Percentiles rank a stretch among this genome's conserved stretches.
Conservation (phyloP, 2,888 invertebrate species). For the Aproaerema taeniolella region DNA sequence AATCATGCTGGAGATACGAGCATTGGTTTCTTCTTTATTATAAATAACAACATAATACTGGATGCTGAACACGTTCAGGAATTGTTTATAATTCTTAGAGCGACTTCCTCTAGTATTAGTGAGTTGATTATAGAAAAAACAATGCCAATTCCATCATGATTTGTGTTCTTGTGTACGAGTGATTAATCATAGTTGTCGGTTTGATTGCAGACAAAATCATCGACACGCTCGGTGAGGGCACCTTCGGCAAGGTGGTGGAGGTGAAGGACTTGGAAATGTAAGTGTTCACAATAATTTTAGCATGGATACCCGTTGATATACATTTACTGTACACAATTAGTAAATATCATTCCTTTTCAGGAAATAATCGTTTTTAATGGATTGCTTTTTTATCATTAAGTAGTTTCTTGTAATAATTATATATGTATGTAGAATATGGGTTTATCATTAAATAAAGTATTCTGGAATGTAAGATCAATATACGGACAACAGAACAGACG, state of each 20-base stretch:
- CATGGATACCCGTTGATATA: no score
- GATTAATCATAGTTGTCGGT: conserved; percentile 63
- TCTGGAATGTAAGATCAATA: no score
- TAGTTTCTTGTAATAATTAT: no score
- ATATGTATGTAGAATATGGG: no score
- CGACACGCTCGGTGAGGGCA: conserved; percentile 99
- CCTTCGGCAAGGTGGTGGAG: conserved; percentile 99
- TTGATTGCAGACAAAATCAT: conserved; percentile 97
- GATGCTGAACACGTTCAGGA: no score
- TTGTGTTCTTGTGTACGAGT: conserved; percentile 40
- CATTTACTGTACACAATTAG: no score
- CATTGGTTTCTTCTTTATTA: conserved; percentile 24
- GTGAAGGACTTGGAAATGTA: conserved; percentile 97
- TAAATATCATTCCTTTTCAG: no score
- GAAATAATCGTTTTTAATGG: no score
- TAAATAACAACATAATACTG: no score
- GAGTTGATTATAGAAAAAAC: conserved; percentile 27
- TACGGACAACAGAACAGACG: no score
- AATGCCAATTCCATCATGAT: conserved; percentile 56
- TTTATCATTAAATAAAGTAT: no score
- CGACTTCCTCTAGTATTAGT: conserved; percentile 16
- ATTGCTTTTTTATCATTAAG: no score
- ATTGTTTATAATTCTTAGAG: conserved; percentile 19
- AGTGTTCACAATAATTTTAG: conserved; percentile 61
- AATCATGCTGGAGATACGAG: conserved; percentile 51